Evolutionary conservation across 2,888 invertebrate genomes (phyloP), one percentile per base, ranked within the genome.

Genomic region (Nomada ferruginata): DNA sequence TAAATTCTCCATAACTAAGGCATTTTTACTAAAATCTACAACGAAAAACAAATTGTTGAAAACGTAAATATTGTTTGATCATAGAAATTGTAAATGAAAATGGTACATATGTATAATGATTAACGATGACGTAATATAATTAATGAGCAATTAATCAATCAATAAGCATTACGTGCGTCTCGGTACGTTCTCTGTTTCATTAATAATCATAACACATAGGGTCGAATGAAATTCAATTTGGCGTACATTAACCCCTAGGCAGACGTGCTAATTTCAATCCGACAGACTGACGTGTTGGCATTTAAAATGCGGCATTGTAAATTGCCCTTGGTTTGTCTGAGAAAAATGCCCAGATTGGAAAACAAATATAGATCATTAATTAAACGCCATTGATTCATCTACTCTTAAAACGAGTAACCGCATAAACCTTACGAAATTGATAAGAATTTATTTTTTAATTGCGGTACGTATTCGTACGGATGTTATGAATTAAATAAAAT

Each of bases 191-290:
- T 53, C 20, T 42, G 36, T 42, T 23, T 20, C 44, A 68, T 68
- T 68, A 57, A 57, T 57, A 68, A 23, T 18, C 55, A 44, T 26
- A 68, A 42, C 42, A 15, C 15, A 23, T 47, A 26, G 47, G 47
- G 23, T 13, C 42, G 55, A 57, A 57, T 55, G 55, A 57, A 57
- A 68, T 68, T 55, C 44, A 57, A 68, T 68, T 68, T 36, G 68
- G 23, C 20, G 42, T 23, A 44, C 53, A 42, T 68, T 57, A 57
- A 65, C 55, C 55, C 23, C 55, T 5, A 11, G 68, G 68, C 55
- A 68, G 65, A 65, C 52, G 65, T 52, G 29, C 65, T 65, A 65
- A 52, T 55, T 68, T 44, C 55, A 68, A 44, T 23, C 23, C 23
- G 55, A 68, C 42, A 20, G 18, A 29, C 18, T 13, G 55, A 36